Evolutionary conservation across 2,113 vertebrate species (phyloP).

Genomic region (Hipposideros armiger): DNA sequence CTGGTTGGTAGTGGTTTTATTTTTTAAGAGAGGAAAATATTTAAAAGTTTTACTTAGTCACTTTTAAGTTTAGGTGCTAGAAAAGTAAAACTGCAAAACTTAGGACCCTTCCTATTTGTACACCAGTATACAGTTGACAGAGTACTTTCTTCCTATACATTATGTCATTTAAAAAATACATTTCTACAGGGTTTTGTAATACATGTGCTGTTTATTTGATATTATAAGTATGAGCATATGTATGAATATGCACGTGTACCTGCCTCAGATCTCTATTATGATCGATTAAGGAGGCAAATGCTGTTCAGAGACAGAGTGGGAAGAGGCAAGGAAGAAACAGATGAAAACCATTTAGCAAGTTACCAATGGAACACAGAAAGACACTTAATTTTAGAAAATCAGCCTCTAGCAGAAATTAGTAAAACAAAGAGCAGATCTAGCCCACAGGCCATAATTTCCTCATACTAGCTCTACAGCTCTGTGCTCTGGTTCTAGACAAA

Average conservation of each 20-base stretch:
- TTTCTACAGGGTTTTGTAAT: background rate
- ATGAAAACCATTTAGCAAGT: conserved; percentile 3
- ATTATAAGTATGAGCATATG: background rate
- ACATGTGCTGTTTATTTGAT: background rate
- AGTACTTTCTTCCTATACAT: background rate
- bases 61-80: conserved; percentile 28
- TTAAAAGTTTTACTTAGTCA: conserved; percentile 22
- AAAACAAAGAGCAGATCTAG: background rate
- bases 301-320: background rate
- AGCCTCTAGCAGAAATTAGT: background rate
- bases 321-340: background rate
- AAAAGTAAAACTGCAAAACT: conserved; percentile 9
- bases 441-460: background rate
- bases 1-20: conserved; percentile 16
- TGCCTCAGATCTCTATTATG: background rate
- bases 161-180: conserved; percentile 1
- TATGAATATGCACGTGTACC: background rate
- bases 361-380: background rate
- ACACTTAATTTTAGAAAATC: conserved; percentile 10
- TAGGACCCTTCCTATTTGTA: background rate
- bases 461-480: background rate
- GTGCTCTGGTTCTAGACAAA: background rate
- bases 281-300: conserved; percentile 18
- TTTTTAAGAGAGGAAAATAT: conserved; percentile 46
- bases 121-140: background rate